Percentiles rank a stretch among this genome's conserved stretches.
Conservation (phyloP, 2,797 vertebrate species). For the Sternotherus odoratus region DNA sequence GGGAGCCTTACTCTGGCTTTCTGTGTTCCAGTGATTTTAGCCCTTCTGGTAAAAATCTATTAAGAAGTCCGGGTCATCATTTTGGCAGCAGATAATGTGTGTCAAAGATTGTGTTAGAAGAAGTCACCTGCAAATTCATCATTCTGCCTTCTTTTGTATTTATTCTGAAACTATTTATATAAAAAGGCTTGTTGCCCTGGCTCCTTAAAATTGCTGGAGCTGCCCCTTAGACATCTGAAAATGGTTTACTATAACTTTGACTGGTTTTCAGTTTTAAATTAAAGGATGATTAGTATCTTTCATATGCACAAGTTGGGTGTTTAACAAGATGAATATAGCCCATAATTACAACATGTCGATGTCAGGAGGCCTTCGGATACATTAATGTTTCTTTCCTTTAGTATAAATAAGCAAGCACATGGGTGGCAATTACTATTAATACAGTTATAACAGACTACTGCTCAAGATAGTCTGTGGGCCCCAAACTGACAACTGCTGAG, state of each 20-base stretch:
- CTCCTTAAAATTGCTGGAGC: conserved; percentile 5
- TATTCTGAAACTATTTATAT: not conserved
- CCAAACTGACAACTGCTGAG: not conserved
- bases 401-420: not conserved
- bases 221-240: conserved; percentile 1
- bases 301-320: not conserved
- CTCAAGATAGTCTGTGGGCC: not conserved
- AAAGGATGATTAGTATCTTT: not conserved
- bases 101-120: conserved; percentile 1
- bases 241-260: not conserved
- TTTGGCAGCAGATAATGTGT: not conserved
- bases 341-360: not conserved
- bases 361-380: not conserved
- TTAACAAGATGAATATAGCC: not conserved
- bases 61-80: not conserved
- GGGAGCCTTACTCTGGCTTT: not conserved
- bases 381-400: not conserved
- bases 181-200: not conserved
- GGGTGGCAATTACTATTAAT: not conserved
- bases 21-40: not conserved
- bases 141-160: conserved; percentile 4
- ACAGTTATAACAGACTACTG: not conserved
- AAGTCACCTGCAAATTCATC: not conserved
- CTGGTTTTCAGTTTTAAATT: not conserved
- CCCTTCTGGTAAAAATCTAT: not conserved